These are phyloP conservation scores for Phlogophora meticulosa DNA, from an alignment of 2,888 invertebrate genomes.

Conservation along the genomic window DNA sequence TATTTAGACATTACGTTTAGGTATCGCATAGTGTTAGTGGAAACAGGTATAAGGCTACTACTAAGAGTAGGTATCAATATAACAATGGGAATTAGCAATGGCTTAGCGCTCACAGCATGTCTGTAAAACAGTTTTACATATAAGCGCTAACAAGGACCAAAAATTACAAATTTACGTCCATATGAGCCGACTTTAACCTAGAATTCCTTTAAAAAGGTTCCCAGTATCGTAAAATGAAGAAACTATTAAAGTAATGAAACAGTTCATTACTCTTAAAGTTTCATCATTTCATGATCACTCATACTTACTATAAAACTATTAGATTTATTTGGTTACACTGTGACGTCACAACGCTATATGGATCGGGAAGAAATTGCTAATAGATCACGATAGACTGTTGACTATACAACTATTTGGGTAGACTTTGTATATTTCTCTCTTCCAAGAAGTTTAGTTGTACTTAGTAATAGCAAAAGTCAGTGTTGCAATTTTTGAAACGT, in stretches of 20 bases:
- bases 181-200: neutral
- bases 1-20: no score
- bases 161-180: conserved; percentile 4
- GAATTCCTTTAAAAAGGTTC: conserved; percentile 2
- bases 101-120: neutral
- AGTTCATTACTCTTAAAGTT: no score
- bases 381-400: conserved; percentile 26
- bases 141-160: conserved; percentile 16
- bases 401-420: conserved; percentile 15
- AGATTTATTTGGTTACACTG: conserved; percentile 58
- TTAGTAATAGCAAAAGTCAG: neutral
- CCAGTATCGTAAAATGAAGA: conserved; percentile 33
- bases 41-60: no score
- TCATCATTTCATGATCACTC: conserved; percentile 47
- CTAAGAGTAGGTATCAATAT: no score
- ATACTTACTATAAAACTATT: conserved; percentile 54
- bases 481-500: conserved; percentile 13
- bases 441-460: conserved; percentile 11
- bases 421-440: conserved; percentile 14
- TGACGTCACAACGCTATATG: conserved; percentile 58
- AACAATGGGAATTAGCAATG: neutral
- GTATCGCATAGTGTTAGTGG: no score
- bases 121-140: neutral
- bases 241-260: conserved; percentile 47
- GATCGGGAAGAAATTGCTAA: conserved; percentile 54